Evolutionary conservation across 2,797 vertebrate genomes (phyloP).

Genomic region (Masticophis lateralis): DNA sequence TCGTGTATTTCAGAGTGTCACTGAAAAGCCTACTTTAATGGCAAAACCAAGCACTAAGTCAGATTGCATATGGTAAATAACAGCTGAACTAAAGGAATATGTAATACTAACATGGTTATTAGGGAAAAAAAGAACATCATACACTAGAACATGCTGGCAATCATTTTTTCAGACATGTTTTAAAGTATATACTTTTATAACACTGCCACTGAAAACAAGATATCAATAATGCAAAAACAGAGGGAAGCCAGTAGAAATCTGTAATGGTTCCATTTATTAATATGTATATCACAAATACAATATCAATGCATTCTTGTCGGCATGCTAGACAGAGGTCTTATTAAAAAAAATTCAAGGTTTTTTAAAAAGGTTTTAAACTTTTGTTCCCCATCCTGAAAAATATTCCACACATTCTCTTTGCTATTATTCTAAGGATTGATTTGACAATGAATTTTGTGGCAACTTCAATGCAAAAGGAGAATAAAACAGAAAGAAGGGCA

Average conservation of each 20-base stretch:
- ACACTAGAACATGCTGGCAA: background rate
- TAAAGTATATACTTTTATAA: background rate
- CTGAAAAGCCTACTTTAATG: background rate
- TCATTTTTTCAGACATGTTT: background rate
- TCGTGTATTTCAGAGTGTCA: background rate
- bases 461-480: slow-evolving; percentile 69
- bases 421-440: slow-evolving; percentile 51
- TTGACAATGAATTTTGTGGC: slow-evolving; percentile 68
- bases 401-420: slow-evolving; percentile 61
- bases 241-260: slow-evolving; percentile 59
- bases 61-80: background rate
- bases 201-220: background rate
- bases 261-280: slow-evolving; percentile 90
- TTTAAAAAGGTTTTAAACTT: slow-evolving; percentile 77
- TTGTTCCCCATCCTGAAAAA: slow-evolving; percentile 69
- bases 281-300: slow-evolving; percentile 93
- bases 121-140: background rate
- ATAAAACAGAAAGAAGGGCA: slow-evolving; percentile 52
- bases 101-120: background rate
- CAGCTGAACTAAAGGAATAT: background rate
- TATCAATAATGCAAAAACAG: slow-evolving; percentile 7
- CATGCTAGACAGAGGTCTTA: slow-evolving; percentile 88
- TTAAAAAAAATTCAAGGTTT: slow-evolving; percentile 75
- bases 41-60: background rate
- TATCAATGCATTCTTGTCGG: slow-evolving; percentile 85